These are phyloP conservation scores for Tenebrio molitor DNA, from an alignment of 1,140 invertebrate genomes.

Conservation along the genomic window DNA sequence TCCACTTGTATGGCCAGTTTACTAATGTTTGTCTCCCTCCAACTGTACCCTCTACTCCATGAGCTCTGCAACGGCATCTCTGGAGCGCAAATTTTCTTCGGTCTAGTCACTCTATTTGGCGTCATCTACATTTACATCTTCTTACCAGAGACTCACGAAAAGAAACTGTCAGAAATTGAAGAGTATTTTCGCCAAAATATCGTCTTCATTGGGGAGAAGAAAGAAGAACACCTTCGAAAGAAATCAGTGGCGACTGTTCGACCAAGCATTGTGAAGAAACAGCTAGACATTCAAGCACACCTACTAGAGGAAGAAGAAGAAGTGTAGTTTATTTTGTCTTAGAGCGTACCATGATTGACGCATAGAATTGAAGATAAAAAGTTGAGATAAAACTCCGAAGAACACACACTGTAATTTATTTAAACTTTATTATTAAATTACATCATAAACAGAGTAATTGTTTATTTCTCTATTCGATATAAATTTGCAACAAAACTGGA, in stretches of 20 bases:
- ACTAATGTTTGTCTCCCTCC: slow-evolving; percentile 18
- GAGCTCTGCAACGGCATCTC: neutral
- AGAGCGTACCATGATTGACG: no score
- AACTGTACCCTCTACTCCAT: slow-evolving; percentile 2
- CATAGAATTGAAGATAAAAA: no score
- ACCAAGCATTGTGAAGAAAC: neutral
- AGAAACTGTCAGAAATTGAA: slow-evolving; percentile 77
- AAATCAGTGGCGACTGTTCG: neutral
- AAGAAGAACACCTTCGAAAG: slow-evolving; percentile 41
- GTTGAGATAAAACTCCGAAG: no score
- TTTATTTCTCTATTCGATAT: no score
- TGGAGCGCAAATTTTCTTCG: slow-evolving; percentile 77
- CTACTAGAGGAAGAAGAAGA: no score
- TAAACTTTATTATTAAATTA: no score
- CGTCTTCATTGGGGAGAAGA: slow-evolving; percentile 55
- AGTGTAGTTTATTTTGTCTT: no score
- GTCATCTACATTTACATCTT: slow-evolving; percentile 73
- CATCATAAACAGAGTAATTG: no score
- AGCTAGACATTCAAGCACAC: no score
- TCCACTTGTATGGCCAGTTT: slow-evolving; percentile 2
- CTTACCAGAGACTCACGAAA: slow-evolving; percentile 81
- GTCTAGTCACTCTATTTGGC: slow-evolving; percentile 72
- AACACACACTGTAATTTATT: no score
- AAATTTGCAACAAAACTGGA: no score
- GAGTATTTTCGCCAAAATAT: slow-evolving; percentile 70